Evolutionary conservation across 1,140 invertebrate species (phyloP), one percentile per base, ranked within the genome.

Genomic region (Philopotamus ludificatus): DNA sequence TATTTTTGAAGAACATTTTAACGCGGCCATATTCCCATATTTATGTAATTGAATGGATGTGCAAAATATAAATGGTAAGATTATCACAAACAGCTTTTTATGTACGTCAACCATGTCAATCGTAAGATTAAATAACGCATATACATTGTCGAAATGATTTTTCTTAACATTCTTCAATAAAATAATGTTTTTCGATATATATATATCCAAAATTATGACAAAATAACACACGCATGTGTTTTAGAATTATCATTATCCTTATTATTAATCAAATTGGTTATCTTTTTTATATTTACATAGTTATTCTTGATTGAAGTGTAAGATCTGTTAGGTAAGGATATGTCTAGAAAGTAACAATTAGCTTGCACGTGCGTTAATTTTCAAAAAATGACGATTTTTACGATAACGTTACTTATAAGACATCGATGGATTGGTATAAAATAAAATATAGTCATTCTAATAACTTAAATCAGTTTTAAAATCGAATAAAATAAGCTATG

Each of bases 241-340:
- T 34, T 34, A 7, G 28, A 12, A 34, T n/a, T n/a, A n/a, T 34
- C 28, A 12, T 34, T 34, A 34, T 7, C 28, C 12, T 34, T 15
- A 47, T 9, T 12, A 20, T 7, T 16, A n/a, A 16, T 47, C 44
- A 47, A n/a, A 47, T 47, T 47, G 44, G 15, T 47, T 47, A 47
- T 47, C 44, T 12, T 47, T 16, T 47, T 16, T 7, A 12, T 34
- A 12, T 34, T n/a, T 28, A 44, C 57, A 44, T 59, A 45, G 39
- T 59, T 59, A n/a, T 47, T 21, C 16, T 47, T 47, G 57, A 60
- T 45, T 22, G 41, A 47, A 26, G 44, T 41, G 1, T 60, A 60
- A 60, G 57, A 60, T 60, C 57, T 60, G 57, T n/a, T 47, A 47
- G 20, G 26, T 60, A 60, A 47, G 44, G 44, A 16, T 47, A 26